These are phyloP conservation scores for Tetranychus piercei DNA, from an alignment of 2,888 invertebrate genomes.

Conservation along the genomic window DNA sequence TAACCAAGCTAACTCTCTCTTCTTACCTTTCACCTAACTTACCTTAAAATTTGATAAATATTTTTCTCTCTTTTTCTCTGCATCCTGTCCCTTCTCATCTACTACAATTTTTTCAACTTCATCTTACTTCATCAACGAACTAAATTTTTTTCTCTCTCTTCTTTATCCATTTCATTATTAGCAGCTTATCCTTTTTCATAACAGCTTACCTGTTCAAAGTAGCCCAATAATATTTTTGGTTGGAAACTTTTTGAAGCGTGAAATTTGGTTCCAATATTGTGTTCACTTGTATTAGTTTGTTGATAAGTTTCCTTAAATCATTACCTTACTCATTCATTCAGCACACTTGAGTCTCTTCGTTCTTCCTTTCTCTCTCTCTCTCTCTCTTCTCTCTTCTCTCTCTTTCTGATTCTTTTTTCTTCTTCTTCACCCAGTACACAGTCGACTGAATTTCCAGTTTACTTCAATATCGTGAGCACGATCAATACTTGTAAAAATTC, in stretches of 20 bases:
- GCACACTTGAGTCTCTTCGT: conserved; percentile 8
- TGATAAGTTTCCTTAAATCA: not conserved
- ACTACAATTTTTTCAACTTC: not conserved
- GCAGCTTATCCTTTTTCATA: not conserved
- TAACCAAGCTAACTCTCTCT: not conserved
- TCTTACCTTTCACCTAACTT: not conserved
- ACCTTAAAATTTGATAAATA: not conserved
- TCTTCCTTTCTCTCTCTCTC: conserved; percentile 15
- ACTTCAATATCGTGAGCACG: not conserved
- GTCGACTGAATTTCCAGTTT: conserved; percentile 1
- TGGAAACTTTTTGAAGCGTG: not conserved
- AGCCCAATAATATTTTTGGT: not conserved
- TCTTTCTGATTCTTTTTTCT: conserved; percentile 4
- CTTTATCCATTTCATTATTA: not conserved
- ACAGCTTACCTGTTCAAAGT: not conserved
- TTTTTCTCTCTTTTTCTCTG: not conserved
- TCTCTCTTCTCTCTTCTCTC: conserved; percentile 8
- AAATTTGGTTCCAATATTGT: conserved; percentile 1
- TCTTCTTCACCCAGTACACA: not conserved
- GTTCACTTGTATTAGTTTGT: not conserved
- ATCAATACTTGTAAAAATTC: not conserved
- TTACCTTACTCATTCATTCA: not conserved
- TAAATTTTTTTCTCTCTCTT: not conserved
- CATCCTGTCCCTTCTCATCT: not conserved
- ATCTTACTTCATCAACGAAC: too few species aligned